Conservation (phyloP, 2,113 vertebrate species). For the Eira barbara region DNA sequence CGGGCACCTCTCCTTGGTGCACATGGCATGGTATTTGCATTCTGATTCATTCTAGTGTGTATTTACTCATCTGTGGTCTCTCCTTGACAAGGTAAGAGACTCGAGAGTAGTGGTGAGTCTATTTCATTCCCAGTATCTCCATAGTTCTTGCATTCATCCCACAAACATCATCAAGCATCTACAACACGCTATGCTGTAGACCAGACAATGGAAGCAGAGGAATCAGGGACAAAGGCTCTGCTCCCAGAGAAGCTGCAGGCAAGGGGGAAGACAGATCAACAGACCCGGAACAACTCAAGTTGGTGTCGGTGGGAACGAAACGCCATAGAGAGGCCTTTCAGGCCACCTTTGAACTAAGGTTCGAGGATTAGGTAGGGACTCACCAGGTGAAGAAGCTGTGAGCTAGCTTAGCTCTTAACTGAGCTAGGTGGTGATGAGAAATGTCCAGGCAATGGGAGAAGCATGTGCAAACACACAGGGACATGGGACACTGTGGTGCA, state of each 20-base stretch:
- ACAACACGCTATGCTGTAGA: background rate
- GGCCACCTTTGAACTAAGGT: background rate
- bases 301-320: too few relatives aligned
- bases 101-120: rapidly evolving
- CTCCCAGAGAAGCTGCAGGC: background rate
- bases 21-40: rapidly evolving
- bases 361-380: background rate
- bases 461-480: background rate
- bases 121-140: background rate
- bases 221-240: background rate
- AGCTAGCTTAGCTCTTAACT: background rate
- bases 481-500: rapidly evolving
- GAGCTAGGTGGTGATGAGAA: background rate
- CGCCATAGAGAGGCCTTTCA: background rate
- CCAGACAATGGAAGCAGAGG: background rate
- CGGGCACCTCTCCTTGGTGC: background rate
- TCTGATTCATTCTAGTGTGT: too few relatives aligned
- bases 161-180: background rate
- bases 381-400: background rate
- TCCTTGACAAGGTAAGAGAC: background rate
- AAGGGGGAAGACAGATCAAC: background rate
- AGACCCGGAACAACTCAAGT: background rate
- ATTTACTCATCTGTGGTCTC: background rate
- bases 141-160: background rate
- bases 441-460: background rate